Evolutionary conservation across 2,113 vertebrate genomes (phyloP), one percentile per base, ranked within the genome.

Genomic region (Erinaceus europaeus): DNA sequence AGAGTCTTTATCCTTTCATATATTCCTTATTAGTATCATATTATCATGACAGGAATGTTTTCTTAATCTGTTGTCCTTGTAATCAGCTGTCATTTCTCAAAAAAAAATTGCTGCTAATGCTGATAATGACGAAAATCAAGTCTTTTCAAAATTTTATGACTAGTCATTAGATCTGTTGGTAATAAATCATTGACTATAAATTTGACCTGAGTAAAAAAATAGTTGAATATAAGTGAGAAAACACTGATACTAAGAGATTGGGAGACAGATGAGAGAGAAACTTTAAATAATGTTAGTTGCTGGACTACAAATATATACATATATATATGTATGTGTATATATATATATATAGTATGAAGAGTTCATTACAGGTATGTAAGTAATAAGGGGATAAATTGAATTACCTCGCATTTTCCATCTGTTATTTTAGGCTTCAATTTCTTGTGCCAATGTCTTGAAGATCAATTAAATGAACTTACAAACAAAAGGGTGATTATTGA

Each of bases 101-200:
- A 86, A 78, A 23, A 73, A 79, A 88, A 64, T 55, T 75, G 50
- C 14, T 64, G 53, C 2, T 64, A 84, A 85, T 67, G 42, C 42
- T 74, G 61, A 61, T 61, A 83, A 90, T 78, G 44, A 90, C 32
- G 61, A 62, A 64, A 68, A 69, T 55, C 52, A 80, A 73, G 52
- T 10, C 55, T 27, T 68, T 83, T 73, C 32, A 21, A 53, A 79
- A 61, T 68, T 27, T 68, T 80, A 74, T 61, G 11, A 74, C 68
- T 21, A 61, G n/a, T 74, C 74, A 79, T 73, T 84, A 77, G 18
- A 40, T 59, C 20, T 61, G 38, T 68, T 79, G 20, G 40, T 29
- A 15, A 29, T 73, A 67, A 86, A 61, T 61, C 44, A 75, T 20
- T 53, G 18, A 52, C 29, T 46, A 4, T 64, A 71, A 71, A 29